Base-by-base conservation (phyloP, 2,888 invertebrate species). In the Plutella xylostella region DNA sequence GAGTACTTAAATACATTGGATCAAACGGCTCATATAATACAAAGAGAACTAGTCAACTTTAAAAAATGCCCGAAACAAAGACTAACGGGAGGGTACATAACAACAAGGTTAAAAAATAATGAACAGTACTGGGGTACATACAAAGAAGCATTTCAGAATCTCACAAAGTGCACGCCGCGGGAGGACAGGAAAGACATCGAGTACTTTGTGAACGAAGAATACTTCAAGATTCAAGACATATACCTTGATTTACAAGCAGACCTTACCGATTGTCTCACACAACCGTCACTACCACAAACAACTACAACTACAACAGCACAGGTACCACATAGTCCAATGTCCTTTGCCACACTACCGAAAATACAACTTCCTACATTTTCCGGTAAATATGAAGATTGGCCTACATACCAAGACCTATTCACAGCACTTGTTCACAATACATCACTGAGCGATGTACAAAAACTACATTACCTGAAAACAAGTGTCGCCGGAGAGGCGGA, bases 121-220 rank as follows among this genome's bases (percentile, higher is more conserved):
- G 48, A 57, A 7, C 50, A 52, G 7, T 52, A 55, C 41, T 57
- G 57, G 51, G 22, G 45, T 9, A 31, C 43, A 2, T 56, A 50
- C 18, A 52, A 48, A 45, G 6, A 31, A 15, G 9, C 50, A 1
- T 48, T 54, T 44, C 25, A 42, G 9, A 35, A 45, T 5, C 40
- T 53, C 2, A 25, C 33, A 9, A 46, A 47, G 19, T 20, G 35
- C 14, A 38, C 30, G 34, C 14, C n/a, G 6, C 20, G 42, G 21
- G 38, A 50, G 47, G 22, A 49, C 15, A 22, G 50, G 4, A 43
- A 41, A 12, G 21, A 39, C 5, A 31, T 52, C 19, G 43, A 46
- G 1, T 56, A 55, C 12, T 56, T 55, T 42, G 30, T 50, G 4
- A 52, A 52, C 14, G 53, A 54, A 44, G 51, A 55, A 18, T 56